These are phyloP conservation scores for Hedychridium roseum DNA, from an alignment of 2,888 invertebrate species.

Conservation along the genomic window DNA sequence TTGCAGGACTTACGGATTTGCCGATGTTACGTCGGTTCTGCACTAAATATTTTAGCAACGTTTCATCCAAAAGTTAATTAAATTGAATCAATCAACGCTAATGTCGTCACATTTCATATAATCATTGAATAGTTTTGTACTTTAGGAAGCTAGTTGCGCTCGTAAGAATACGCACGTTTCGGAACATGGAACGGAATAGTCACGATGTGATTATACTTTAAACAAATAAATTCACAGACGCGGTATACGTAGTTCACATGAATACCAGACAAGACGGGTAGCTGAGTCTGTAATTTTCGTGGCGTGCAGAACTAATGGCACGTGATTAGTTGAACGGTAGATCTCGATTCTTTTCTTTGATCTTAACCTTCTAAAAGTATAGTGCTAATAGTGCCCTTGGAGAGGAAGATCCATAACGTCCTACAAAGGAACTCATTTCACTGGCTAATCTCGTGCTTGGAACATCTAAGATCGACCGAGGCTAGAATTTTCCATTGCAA, in stretches of 20 bases:
- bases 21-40: too few relatives aligned
- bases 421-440: constrained; percentile 1
- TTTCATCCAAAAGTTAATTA: too few relatives aligned
- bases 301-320: constrained; percentile 1
- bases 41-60: too few relatives aligned
- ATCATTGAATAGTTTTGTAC: too few relatives aligned
- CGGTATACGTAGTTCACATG: background rate
- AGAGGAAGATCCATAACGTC: background rate
- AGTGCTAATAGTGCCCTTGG: background rate
- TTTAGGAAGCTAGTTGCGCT: too few relatives aligned
- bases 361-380: background rate
- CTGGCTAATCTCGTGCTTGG: too few relatives aligned
- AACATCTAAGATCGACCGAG: too few relatives aligned
- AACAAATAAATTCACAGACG: background rate
- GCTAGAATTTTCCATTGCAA: too few relatives aligned
- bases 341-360: background rate
- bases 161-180: too few relatives aligned
- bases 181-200: background rate
- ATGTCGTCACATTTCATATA: too few relatives aligned
- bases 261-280: background rate
- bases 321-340: background rate
- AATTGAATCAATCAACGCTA: too few relatives aligned
- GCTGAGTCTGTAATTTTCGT: background rate
- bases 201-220: background rate
- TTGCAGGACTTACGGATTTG: too few relatives aligned